These are phyloP conservation scores for Sceloporus tristichus DNA, from an alignment of 2,113 vertebrate genomes.

Conservation along the genomic window DNA sequence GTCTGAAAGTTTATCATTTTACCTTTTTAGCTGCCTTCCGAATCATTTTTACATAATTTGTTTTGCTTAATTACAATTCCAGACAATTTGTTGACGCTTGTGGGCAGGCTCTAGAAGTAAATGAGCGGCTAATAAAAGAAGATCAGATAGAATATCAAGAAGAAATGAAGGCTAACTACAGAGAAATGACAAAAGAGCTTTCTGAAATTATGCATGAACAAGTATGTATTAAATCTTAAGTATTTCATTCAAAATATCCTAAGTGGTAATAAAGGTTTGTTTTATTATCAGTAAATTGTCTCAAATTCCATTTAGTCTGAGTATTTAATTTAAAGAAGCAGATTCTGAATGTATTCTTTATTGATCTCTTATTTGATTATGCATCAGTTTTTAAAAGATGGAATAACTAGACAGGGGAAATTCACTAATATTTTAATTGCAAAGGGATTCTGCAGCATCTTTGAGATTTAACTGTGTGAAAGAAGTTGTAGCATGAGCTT, in stretches of 20 bases:
- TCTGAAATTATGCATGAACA: conserved; percentile 98
- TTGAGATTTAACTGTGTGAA: too few relatives aligned
- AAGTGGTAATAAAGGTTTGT: neutral
- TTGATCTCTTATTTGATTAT: neutral
- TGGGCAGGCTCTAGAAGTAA: conserved; percentile 91
- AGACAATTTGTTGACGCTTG: conserved; percentile 99
- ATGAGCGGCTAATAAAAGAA: conserved; percentile 96
- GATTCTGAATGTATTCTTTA: neutral
- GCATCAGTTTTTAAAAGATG: neutral
- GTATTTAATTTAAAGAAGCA: neutral
- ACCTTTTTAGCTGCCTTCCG: neutral
- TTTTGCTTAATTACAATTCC: conserved; percentile 42
- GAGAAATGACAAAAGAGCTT: conserved; percentile 93
- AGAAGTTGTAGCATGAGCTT: too few relatives aligned
- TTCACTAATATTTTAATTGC: neutral
- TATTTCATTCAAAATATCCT: conserved; percentile 27
- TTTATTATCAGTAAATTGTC: neutral
- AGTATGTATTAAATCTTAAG: conserved; percentile 73
- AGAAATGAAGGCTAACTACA: conserved; percentile 97
- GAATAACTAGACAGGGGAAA: neutral
- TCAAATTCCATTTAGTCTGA: neutral
- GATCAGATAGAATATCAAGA: conserved; percentile 98
- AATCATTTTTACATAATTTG: conserved; percentile 16
- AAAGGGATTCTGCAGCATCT: neutral
- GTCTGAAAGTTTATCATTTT: neutral